phyloP scores from a whole-genome alignment of 2,113 vertebrate genomes.

The Suncus etruscus region DNA sequence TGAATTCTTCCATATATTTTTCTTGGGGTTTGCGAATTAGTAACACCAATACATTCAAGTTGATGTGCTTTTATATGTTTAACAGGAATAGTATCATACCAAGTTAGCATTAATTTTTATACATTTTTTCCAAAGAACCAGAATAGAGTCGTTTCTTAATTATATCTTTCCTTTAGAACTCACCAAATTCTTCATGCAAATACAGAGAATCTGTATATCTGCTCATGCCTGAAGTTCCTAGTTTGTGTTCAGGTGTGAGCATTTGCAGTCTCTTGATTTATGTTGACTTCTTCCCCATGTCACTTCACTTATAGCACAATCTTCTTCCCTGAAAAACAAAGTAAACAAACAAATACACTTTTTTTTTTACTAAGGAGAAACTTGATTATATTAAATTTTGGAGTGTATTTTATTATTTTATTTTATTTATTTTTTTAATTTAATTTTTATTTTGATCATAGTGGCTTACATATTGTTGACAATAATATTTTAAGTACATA shows the following conservation, averaged over 20 bases:
- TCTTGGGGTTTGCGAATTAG: background rate
- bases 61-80: background rate
- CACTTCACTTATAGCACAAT: background rate
- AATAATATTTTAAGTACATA: too few relatives aligned
- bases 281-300: background rate
- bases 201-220: background rate
- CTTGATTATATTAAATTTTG: too few relatives aligned
- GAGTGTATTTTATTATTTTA: too few relatives aligned
- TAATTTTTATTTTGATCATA: too few relatives aligned
- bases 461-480: too few relatives aligned
- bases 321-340: background rate
- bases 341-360: background rate
- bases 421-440: too few relatives aligned
- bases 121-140: background rate
- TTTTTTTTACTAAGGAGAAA: too few relatives aligned
- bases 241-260: background rate
- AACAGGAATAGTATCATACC: background rate
- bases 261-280: background rate
- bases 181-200: background rate
- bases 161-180: background rate
- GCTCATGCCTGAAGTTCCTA: background rate
- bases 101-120: background rate
- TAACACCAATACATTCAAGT: background rate
- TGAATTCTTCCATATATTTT: background rate
- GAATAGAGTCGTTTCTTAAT: background rate